These are phyloP conservation scores for Lepus europaeus DNA, from an alignment of 2,113 vertebrate genomes.

Conservation along the genomic window DNA sequence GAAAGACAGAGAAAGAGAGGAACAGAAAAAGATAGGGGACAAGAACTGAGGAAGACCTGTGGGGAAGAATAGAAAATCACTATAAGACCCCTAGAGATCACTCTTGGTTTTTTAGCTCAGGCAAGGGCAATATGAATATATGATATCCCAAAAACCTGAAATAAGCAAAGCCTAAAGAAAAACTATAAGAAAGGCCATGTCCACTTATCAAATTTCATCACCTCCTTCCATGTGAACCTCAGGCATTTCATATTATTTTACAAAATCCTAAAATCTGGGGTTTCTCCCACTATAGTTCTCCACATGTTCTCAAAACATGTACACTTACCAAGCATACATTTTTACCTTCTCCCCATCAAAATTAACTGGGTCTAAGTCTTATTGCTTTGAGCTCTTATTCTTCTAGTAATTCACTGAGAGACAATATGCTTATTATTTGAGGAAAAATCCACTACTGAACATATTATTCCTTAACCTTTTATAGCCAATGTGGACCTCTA, in stretches of 20 bases:
- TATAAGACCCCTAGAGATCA: neutral
- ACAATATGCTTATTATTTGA: neutral
- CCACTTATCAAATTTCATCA: neutral
- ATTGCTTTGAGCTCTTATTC: neutral
- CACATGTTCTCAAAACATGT: neutral
- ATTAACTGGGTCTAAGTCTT: neutral
- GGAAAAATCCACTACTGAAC: neutral
- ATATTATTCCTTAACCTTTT: neutral
- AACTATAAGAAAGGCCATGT: neutral
- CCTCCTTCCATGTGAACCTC: neutral
- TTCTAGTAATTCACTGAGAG: neutral
- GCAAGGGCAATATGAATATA: neutral
- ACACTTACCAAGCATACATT: too few relatives aligned
- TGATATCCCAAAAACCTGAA: neutral
- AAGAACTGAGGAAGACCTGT: neutral
- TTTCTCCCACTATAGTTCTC: neutral
- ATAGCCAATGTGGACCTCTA: neutral
- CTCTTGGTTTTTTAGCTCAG: neutral
- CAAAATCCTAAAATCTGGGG: slow-evolving; percentile 2
- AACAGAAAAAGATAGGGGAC: too few relatives aligned
- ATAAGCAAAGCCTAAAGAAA: neutral
- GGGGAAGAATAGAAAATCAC: neutral
- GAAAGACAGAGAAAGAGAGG: neutral
- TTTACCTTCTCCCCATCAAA: neutral
- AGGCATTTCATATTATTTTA: neutral